Evolutionary conservation across 2,797 vertebrate species (phyloP), one percentile per base, ranked within the genome.

Genomic region (Ceryle rudis): DNA sequence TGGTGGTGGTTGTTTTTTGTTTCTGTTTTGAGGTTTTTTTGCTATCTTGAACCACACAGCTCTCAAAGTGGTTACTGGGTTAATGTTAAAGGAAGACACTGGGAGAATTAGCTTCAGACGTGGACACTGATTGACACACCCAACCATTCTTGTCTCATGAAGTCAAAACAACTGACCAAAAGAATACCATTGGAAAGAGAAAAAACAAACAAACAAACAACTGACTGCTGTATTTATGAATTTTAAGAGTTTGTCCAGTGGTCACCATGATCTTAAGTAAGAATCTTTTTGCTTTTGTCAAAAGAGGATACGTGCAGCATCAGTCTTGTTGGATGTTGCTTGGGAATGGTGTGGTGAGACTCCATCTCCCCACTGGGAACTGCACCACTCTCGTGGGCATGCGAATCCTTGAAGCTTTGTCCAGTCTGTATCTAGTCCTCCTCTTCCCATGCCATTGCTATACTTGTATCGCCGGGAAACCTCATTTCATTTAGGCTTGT

Each of bases 51-150:
- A 97, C 89, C 96, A 75, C 61, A 74, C 90, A 87, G 97, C 97
- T 98, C 93, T 98, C 97, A 74, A 91, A 97, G 93, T 88, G 93
- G 84, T 95, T 96, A 97, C 98, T 96, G 93, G 96, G 94, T 97
- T 97, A 94, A 97, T 69, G 33, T 89, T 95, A 95, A 98, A 97
- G 97, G 93, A 95, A 97, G 93, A 94, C 94, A 78, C 9, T 66
- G 87, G 96, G 96, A 97, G 94, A 95, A 97, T 91, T 97, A 95
- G 85, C 77, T 96, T 94, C 96, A 95, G 94, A 95, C 74, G 88
- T 98, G 97, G 97, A 97, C 95, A 7, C 42, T 81, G 88, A 84
- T 54, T 81, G 95, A 84, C 60, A 22, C n/a, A 69, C 73, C 39
- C 64, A 69, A 3, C 64, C 0, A 0, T 75, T 84, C 77, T 54